A percentile compares a stretch with the other conserved stretches of the same genome.
phyloP scores from a whole-genome alignment of 37 sponge, comb jelly and placozoan genomes.

The Corticium candelabrum region DNA sequence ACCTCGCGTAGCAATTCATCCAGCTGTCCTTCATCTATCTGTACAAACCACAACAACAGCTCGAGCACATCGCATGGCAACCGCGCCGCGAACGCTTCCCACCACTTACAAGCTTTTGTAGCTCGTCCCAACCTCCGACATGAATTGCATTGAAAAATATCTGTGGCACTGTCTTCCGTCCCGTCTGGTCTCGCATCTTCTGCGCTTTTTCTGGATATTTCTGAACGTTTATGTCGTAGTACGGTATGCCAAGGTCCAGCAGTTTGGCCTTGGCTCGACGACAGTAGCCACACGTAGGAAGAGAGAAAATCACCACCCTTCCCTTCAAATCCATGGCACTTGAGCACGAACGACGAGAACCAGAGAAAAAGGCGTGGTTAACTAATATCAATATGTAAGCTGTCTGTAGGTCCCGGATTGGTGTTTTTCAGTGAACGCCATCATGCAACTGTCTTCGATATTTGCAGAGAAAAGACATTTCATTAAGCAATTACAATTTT shows the following conservation, averaged over 20 bases:
- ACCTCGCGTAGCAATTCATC: constrained; percentile 62
- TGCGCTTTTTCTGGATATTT: constrained; percentile 59
- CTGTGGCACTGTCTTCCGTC: constrained; percentile 70
- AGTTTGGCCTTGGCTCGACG: constrained; percentile 47
- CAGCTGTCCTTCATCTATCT: constrained; percentile 61
- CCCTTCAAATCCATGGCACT: no score
- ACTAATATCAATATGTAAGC: no score
- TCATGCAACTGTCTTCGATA: no score
- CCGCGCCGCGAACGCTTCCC: neutral
- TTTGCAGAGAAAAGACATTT: no score
- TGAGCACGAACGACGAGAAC: no score
- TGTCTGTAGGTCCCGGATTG: no score
- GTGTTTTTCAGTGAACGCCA: no score
- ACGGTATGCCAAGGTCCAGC: constrained; percentile 53
- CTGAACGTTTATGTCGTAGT: constrained; percentile 66
- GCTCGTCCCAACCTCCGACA: constrained; percentile 66
- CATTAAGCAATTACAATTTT: no score
- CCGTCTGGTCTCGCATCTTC: constrained; percentile 61
- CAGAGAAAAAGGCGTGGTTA: no score
- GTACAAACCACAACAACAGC: constrained; percentile 3
- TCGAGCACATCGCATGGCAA: no score
- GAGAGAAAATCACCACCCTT: constrained; percentile 47
- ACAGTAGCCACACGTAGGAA: constrained; percentile 62
- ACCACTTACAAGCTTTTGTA: constrained; percentile 43
- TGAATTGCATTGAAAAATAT: constrained; percentile 86